Base-by-base conservation (phyloP, 2,113 vertebrate genomes). In the Peucedramus taeniatus region DNA sequence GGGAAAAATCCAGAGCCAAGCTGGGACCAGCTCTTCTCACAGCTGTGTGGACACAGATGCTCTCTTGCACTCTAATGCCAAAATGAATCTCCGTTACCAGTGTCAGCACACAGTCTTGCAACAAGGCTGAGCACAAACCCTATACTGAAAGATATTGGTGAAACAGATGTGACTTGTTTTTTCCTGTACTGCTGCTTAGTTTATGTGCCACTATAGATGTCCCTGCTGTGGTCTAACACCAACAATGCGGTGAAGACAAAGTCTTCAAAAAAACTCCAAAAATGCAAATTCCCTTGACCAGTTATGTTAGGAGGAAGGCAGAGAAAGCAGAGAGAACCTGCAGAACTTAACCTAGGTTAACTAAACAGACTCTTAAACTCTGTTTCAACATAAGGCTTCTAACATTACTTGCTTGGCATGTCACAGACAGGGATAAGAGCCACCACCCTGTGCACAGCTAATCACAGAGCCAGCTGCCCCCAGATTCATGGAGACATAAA, bases 331-430 rank as follows among this genome's bases (percentile, higher is more conserved):
- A 83, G 42, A 94, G 78, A 74, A 94, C 95, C 44, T 60, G 83
- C 84, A 96, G 94, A 94, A 87, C 50, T 93, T 90, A 80, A 94
- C 90, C 95, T 69, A 57, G 89, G 95, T 92, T 93, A 96, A 95
- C 90, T 63, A 96, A 96, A 96, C 88, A 94, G 74, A 50, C 66
- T 76, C 78, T 50, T 66, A 87, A 71, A 93, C 27, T 91, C 89
- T 77, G 15, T 75, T 86, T 93, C 88, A 90, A 35, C 87, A 74
- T 27, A 57, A 94, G 60, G 57, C 95, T 94, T 96, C 94, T 96
- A 96, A 81, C 76, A 22, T 96, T 93, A 96, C 90, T 72, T 93
- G 79, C 71, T 31, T 77, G 93, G 47, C 68, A 49, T 90, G 60
- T 64, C 44, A 1, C 18, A 78, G 83, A 7, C 50, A 17, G 79